These are phyloP conservation scores for Melanostoma mellinum DNA, from an alignment of 2,888 invertebrate species.

Conservation along the genomic window DNA sequence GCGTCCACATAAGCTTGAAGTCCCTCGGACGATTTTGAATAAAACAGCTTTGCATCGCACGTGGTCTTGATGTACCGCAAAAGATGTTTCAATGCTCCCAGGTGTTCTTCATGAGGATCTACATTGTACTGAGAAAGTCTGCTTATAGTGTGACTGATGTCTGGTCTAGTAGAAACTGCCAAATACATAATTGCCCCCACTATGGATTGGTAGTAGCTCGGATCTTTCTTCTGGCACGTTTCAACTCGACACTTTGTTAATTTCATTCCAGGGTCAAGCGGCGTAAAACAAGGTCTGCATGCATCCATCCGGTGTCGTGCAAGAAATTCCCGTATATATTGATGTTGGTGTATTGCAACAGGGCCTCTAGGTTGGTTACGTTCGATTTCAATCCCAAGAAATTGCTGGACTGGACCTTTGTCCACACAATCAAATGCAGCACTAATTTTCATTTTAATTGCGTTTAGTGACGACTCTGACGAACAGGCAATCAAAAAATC, in stretches of 20 bases:
- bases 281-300: no score
- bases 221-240: constrained; percentile 11
- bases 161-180: no score
- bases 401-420: constrained; percentile 6
- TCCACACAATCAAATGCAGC: constrained; percentile 6
- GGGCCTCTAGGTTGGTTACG: no score
- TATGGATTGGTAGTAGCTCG: constrained; percentile 14
- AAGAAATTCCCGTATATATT: no score
- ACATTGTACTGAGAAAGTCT: neutral
- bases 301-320: no score
- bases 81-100: constrained; percentile 7
- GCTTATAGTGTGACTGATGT: constrained; percentile 16
- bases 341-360: no score
- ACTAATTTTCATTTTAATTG: neutral
- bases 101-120: constrained; percentile 18
- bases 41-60: neutral
- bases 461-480: constrained; percentile 4
- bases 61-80: constrained; percentile 4
- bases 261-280: no score
- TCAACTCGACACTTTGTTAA: neutral
- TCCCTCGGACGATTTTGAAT: no score
- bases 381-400: no score
- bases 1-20: constrained; percentile 7
- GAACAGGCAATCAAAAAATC: neutral
- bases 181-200: neutral